These are phyloP conservation scores for Goniozus legneri DNA, from an alignment of 1,140 invertebrate genomes.

Conservation along the genomic window DNA sequence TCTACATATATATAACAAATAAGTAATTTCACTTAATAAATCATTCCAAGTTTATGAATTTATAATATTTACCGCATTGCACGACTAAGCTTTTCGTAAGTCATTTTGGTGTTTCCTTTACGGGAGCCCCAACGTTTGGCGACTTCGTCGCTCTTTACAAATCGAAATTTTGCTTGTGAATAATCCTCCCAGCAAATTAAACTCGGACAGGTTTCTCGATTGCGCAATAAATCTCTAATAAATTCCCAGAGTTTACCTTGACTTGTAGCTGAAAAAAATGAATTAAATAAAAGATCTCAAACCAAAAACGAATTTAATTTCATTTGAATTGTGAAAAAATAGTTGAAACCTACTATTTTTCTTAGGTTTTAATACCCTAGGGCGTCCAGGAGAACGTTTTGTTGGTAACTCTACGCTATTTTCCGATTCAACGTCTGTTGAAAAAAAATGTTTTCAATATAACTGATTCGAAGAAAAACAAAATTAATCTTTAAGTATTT, in stretches of 20 bases:
- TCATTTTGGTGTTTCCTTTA: constrained; percentile 89
- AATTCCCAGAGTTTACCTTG: constrained; percentile 76
- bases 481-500: no score
- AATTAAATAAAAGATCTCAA: constrained; percentile 7
- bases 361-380: constrained; percentile 38
- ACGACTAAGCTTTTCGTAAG: constrained; percentile 88
- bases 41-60: not conserved
- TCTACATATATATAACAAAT: constrained; percentile 46
- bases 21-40: not conserved
- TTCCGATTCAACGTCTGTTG: constrained; percentile 48
- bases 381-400: constrained; percentile 51
- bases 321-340: not conserved
- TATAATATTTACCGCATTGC: constrained; percentile 76
- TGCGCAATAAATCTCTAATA: constrained; percentile 73
- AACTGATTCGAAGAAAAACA: no score
- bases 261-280: constrained; percentile 54
- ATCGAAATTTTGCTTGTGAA: constrained; percentile 80
- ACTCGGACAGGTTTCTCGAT: constrained; percentile 73
- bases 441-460: constrained; percentile 20
- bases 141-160: constrained; percentile 86
- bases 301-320: not conserved
- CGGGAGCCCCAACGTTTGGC: constrained; percentile 83
- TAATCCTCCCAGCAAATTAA: constrained; percentile 87
- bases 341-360: constrained; percentile 40
- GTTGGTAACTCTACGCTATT: constrained; percentile 43